phyloP scores from a whole-genome alignment of 2,113 vertebrate genomes.

The Empidonax alnorum region DNA sequence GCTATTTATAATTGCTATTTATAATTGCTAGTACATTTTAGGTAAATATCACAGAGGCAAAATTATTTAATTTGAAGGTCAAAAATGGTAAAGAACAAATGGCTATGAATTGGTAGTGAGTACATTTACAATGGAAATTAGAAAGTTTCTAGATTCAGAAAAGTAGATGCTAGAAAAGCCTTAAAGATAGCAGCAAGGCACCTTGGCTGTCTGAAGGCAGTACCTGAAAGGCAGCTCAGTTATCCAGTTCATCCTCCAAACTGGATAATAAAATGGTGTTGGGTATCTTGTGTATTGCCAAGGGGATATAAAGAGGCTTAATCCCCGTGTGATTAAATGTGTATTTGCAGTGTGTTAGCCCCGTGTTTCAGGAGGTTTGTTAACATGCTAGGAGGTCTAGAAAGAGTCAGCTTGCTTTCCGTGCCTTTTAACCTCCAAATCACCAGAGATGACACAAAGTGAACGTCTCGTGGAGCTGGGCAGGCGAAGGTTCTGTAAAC shows the following conservation, averaged over 20 bases:
- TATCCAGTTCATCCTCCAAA: neutral
- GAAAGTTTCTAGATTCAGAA: neutral
- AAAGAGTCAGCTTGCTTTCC: neutral
- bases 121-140: neutral
- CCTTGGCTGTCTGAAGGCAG: neutral
- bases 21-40: neutral
- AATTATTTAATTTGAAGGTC: neutral
- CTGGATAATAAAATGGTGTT: neutral
- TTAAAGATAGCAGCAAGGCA: neutral
- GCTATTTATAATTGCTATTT: constrained; percentile 13
- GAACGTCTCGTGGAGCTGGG: neutral
- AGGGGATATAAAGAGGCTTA: neutral
- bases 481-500: neutral
- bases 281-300: neutral
- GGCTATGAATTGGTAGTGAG: neutral
- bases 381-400: neutral
- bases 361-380: neutral
- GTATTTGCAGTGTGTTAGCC: neutral
- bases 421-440: neutral
- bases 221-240: accelerated
- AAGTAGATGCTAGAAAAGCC: neutral
- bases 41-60: neutral
- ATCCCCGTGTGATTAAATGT: accelerated
- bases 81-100: neutral
- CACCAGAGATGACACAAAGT: neutral